Base-by-base conservation (phyloP, 2,888 invertebrate species). In the Noctua janthina region DNA sequence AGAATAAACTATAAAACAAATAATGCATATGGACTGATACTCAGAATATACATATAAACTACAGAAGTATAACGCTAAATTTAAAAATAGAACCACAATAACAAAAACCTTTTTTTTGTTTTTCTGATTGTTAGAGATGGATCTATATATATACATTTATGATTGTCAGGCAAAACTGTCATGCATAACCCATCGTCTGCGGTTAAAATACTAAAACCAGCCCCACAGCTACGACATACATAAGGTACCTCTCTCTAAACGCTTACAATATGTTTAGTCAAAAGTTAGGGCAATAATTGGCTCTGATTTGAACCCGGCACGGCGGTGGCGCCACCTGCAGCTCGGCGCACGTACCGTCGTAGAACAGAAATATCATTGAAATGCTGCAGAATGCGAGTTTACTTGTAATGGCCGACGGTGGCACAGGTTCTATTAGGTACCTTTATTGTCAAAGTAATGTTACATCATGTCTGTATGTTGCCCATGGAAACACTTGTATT, bases 331-430 rank as follows among this genome's bases (percentile, higher is more conserved):
- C 71, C 86, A 85, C 66, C 83, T 86, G 80, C 69, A 23, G 3
- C 66, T 7, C 39, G 20, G 51, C 68, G 13, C 73, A 76, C 79
- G 76, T 83, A 43, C 71, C 39, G 35, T 8, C 56, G 59, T 77
- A 67, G 43, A 83, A 80, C 75, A 86, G 79, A 86, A 86, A 86
- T 83, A 74, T 86, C 54, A 68, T 76, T 86, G 66, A 54, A 86
- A 56, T 62, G 29, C 17, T 82, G n/a, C 29, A 62, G 54, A 77
- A 73, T 72, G 51, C 13, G 67, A 74, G 15, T 75, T 59, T 59
- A 29, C 49, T 56, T 78, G 6, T 84, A 76, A 78, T 76, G 13
- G 68, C 54, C 5, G 39, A 29, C 8, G 35, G n/a, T 74, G 74
- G 17, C 64, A 20, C 23, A 13, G 35, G 56, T 82, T 76, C 35